Evolutionary conservation across 2,113 vertebrate species (phyloP).

Genomic region (Dicrurus megarhynchus): DNA sequence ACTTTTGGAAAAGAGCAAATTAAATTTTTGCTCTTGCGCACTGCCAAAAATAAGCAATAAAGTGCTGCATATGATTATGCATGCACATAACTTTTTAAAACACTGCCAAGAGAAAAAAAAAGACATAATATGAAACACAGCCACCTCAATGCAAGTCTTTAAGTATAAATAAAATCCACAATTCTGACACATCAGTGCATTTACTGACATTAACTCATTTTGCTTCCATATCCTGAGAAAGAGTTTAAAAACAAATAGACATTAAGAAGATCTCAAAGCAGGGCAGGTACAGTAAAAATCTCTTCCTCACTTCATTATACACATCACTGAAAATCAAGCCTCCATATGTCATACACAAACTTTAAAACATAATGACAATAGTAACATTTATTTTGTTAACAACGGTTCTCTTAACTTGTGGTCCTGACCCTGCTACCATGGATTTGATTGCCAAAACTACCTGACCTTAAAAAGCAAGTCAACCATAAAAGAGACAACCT

Average conservation of each 20-base stretch:
- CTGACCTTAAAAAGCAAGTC: neutral
- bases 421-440: neutral
- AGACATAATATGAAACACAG: conserved; percentile 38
- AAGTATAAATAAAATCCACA: conserved; percentile 65
- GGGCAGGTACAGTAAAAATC: conserved; percentile 45
- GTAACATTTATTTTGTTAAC: conserved; percentile 43
- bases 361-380: neutral
- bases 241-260: conserved; percentile 31
- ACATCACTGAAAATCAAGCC: conserved; percentile 7
- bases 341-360: neutral
- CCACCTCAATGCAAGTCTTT: conserved; percentile 11
- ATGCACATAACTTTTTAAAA: conserved; percentile 56
- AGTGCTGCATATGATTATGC: conserved; percentile 44
- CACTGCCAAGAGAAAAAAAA: neutral
- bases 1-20: conserved; percentile 73
- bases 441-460: neutral
- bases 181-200: conserved; percentile 27
- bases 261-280: conserved; percentile 27
- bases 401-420: neutral
- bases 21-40: conserved; percentile 66
- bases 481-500: neutral
- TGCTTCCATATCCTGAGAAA: conserved; percentile 42
- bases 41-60: conserved; percentile 62
- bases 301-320: conserved; percentile 28
- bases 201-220: conserved; percentile 40